A percentile compares a stretch with the other conserved stretches of the same genome.
Evolutionary conservation across 53 echinoderm and acorn worm genomes (phyloP).

Genomic region (Antedon mediterranea): DNA sequence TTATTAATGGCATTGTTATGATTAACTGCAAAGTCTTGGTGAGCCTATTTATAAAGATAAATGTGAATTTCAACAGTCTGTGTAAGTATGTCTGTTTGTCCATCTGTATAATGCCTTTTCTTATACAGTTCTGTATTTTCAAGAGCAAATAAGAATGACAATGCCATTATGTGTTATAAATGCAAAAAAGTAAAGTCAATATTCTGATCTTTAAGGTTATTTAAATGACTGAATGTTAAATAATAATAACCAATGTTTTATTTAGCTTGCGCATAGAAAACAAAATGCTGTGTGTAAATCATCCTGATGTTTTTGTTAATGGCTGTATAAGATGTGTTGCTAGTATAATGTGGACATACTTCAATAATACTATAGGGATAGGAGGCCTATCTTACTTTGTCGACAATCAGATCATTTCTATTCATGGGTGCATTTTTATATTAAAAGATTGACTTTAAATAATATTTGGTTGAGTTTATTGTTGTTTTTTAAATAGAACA

Average conservation of each 20-base stretch:
- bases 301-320: neutral
- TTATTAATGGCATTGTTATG: no score
- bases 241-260: neutral
- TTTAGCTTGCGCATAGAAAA: neutral
- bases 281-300: neutral
- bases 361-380: neutral
- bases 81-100: no score
- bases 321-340: neutral
- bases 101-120: no score
- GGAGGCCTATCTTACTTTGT: neutral
- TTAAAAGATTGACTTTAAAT: neutral
- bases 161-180: no score
- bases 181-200: no score
- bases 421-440: constrained; percentile 1
- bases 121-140: no score
- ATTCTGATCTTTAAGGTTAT: neutral
- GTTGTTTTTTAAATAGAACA: no score
- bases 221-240: neutral
- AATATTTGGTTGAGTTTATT: neutral
- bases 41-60: no score
- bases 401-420: neutral
- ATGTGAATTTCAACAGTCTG: no score
- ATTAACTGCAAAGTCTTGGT: no score
- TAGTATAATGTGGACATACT: neutral
- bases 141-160: no score